Conservation (phyloP, 1,140 invertebrate species). For the Tigriopus japonicus region DNA sequence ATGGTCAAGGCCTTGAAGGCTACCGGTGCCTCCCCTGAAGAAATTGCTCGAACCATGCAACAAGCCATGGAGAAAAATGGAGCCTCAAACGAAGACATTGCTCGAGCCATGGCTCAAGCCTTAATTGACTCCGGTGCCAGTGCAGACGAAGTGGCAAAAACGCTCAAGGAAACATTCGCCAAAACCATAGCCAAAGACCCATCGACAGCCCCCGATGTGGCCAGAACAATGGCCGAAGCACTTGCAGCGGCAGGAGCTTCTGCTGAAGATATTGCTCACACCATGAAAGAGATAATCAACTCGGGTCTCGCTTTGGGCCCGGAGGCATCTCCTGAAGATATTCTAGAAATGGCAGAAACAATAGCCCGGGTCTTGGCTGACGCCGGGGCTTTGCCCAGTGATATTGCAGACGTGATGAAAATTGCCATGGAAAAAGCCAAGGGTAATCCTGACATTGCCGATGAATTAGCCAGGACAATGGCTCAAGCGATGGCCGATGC, state of each 20-base stretch:
- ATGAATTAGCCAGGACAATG: slow-evolving; percentile 3
- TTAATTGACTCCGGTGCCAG: slow-evolving; percentile 5
- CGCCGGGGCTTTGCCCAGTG: neutral
- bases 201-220: neutral
- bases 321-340: neutral
- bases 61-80: slow-evolving; percentile 6
- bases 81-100: slow-evolving; percentile 6
- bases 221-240: neutral
- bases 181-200: neutral
- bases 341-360: slow-evolving; percentile 2
- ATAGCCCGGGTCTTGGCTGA: slow-evolving; percentile 1
- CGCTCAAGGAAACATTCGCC: slow-evolving; percentile 4
- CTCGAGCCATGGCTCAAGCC: slow-evolving; percentile 3
- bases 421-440: neutral
- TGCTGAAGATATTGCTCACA: slow-evolving; percentile 8
- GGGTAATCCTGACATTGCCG: neutral
- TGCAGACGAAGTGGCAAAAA: slow-evolving; percentile 3
- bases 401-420: neutral
- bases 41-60: slow-evolving; percentile 10
- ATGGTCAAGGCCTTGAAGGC: slow-evolving; percentile 11
- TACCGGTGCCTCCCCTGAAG: slow-evolving; percentile 6
- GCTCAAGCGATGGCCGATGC: slow-evolving; percentile 6
- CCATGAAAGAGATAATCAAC: neutral
- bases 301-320: too few relatives aligned
- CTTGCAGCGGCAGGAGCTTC: neutral